A percentile compares a stretch with the other conserved stretches of the same genome.
Evolutionary conservation across 2,113 vertebrate genomes (phyloP).

Genomic region (Triplophysa dalaica): DNA sequence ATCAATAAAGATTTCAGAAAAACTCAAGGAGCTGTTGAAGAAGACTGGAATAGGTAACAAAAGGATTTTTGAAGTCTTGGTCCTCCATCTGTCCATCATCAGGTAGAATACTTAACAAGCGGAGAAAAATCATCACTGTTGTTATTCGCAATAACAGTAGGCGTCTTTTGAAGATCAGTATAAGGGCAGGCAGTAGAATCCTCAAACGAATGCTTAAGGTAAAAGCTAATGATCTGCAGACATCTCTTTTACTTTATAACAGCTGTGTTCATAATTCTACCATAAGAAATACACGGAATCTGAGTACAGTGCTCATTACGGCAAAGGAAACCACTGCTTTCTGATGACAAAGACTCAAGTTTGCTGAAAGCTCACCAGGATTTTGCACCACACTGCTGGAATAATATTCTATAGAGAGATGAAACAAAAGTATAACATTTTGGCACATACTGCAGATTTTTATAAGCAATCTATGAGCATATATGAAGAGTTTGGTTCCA

Average conservation of each 20-base stretch:
- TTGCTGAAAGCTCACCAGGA: neutral
- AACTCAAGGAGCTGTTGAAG: neutral
- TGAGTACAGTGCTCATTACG: neutral
- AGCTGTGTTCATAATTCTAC: constrained; percentile 15
- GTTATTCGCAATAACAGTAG: neutral
- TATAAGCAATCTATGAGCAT: neutral
- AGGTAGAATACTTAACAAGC: constrained; percentile 1
- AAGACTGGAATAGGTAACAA: neutral
- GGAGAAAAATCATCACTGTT: neutral
- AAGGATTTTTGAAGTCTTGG: neutral
- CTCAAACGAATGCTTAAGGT: neutral
- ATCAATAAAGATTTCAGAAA: neutral
- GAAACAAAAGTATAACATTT: neutral
- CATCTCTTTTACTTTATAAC: constrained; percentile 7
- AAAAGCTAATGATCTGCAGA: constrained; percentile 11
- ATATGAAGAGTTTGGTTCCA: no score
- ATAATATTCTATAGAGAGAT: neutral
- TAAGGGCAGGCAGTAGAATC: constrained; percentile 4
- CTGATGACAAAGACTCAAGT: neutral
- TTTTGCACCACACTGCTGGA: neutral
- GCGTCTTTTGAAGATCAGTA: constrained; percentile 5
- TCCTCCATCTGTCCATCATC: neutral
- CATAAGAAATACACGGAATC: neutral
- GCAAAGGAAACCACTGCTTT: constrained; percentile 1
- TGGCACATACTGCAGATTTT: neutral